Conservation (phyloP, 2,888 invertebrate genomes). For the Dicyrtoma fusca region DNA sequence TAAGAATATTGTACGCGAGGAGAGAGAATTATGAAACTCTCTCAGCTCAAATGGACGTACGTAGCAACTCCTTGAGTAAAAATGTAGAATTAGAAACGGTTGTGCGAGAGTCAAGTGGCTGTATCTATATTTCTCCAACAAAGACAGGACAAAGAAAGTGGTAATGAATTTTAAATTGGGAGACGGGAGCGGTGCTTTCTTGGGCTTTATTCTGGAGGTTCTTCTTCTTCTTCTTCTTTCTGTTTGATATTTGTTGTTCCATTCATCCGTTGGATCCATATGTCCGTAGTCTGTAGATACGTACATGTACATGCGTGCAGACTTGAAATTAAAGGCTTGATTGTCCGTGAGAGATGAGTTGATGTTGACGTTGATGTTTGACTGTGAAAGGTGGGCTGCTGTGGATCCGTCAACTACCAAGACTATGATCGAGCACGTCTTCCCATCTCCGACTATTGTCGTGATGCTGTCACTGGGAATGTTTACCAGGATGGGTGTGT, state of each 20-base stretch:
- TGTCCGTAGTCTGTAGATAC: neutral
- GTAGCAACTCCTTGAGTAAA: too few relatives aligned
- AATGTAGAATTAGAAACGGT: too few relatives aligned
- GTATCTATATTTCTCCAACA: too few relatives aligned
- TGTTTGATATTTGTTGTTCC: neutral
- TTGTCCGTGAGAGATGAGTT: neutral
- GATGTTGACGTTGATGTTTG: neutral
- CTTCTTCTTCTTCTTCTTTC: neutral
- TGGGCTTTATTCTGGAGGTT: too few relatives aligned
- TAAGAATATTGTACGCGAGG: too few relatives aligned
- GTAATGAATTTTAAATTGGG: too few relatives aligned
- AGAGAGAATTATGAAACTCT: too few relatives aligned
- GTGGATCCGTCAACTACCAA: slow-evolving; percentile 83
- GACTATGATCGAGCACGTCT: slow-evolving; percentile 78
- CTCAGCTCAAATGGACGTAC: too few relatives aligned
- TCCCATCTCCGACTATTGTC: slow-evolving; percentile 79
- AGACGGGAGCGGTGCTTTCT: too few relatives aligned
- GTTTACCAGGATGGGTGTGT: slow-evolving; percentile 87
- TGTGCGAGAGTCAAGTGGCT: too few relatives aligned
- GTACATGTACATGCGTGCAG: neutral
- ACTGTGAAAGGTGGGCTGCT: slow-evolving; percentile 76
- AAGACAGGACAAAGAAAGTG: too few relatives aligned
- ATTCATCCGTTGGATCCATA: neutral
- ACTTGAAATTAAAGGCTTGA: neutral
- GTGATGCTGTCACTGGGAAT: slow-evolving; percentile 86